Conservation (phyloP, 2,113 vertebrate species). For the Chlamydotis undulata region DNA sequence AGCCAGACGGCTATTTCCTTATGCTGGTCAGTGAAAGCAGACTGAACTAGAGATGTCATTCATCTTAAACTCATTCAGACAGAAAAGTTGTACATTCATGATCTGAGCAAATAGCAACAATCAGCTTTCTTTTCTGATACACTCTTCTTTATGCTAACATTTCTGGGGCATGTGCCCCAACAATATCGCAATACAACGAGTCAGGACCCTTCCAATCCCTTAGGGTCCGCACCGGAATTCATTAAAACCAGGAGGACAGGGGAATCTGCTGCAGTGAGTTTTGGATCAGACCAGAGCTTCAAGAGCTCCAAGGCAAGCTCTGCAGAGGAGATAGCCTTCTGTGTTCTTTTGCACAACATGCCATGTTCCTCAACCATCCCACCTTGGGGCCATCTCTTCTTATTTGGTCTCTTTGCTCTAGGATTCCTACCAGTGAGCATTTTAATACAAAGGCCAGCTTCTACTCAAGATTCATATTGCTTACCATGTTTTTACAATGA, state of each 20-base stretch:
- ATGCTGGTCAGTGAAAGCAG: background rate
- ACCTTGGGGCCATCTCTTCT: background rate
- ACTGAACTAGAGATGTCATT: background rate
- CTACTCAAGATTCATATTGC: background rate
- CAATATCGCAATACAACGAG: background rate
- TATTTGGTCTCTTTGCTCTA: background rate
- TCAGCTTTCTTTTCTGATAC: background rate
- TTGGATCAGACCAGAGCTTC: background rate
- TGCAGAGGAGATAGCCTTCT: background rate
- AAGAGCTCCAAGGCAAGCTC: background rate
- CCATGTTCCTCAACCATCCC: background rate
- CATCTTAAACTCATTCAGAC: background rate
- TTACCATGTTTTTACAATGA: background rate
- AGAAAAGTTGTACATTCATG: background rate
- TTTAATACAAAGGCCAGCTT: background rate
- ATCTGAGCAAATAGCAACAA: background rate
- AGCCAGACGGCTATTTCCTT: background rate
- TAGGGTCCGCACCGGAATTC: background rate
- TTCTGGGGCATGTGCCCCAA: background rate
- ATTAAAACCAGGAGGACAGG: background rate
- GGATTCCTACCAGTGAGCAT: background rate
- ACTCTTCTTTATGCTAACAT: background rate
- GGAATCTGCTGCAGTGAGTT: background rate
- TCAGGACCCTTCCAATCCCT: background rate
- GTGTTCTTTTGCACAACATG: background rate